phyloP scores from a whole-genome alignment of 2,888 invertebrate genomes.

The Chymomyza amoena region DNA sequence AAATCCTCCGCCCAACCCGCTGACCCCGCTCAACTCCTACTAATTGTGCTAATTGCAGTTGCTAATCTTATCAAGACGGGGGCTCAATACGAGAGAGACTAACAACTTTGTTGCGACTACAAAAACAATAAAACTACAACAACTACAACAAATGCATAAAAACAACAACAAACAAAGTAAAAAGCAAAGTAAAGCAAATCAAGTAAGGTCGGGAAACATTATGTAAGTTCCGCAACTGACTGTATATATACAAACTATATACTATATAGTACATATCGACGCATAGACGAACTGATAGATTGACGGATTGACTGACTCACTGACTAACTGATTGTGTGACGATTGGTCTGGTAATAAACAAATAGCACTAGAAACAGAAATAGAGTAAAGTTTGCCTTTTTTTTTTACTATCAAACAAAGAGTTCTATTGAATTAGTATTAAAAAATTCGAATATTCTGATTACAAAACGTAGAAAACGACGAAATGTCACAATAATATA shows the following conservation, averaged over 20 bases:
- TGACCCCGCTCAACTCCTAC: not conserved
- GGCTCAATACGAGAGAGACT: not conserved
- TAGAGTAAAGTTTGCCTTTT: not conserved
- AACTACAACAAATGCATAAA: constrained; percentile 12
- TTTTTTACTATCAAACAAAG: constrained; percentile 20
- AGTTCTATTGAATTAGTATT: constrained; percentile 34
- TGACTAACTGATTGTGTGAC: not conserved
- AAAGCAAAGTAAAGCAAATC: constrained; percentile 5
- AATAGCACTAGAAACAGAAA: not conserved
- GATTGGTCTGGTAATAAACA: not conserved
- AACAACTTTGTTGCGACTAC: constrained; percentile 27
- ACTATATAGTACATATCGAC: constrained; percentile 6
- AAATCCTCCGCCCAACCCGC: not conserved
- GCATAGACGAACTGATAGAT: constrained; percentile 1
- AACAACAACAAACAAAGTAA: constrained; percentile 19
- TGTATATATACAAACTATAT: constrained; percentile 6
- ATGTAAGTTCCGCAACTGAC: constrained; percentile 30
- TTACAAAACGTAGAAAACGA: constrained; percentile 31
- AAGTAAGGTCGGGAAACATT: constrained; percentile 44
- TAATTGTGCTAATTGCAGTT: not conserved
- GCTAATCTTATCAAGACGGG: not conserved
- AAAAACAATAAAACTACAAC: constrained; percentile 15
- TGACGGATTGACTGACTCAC: not conserved
- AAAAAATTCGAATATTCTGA: constrained; percentile 20
- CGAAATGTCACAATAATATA: not conserved